These are phyloP conservation scores for Dromas ardeola DNA, from an alignment of 2,113 vertebrate genomes.

Conservation along the genomic window DNA sequence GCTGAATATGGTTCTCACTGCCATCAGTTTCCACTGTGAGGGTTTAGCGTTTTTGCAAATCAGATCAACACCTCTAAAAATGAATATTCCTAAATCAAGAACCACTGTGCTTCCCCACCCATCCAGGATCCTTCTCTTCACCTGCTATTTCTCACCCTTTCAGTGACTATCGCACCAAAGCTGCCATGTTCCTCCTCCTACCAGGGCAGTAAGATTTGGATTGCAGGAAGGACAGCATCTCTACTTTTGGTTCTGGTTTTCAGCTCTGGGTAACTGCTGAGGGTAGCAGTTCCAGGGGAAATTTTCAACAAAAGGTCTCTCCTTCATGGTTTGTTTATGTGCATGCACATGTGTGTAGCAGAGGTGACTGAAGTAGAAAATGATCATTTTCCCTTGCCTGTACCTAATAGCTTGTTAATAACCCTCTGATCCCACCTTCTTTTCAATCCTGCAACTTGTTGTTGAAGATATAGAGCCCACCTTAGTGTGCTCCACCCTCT, in stretches of 20 bases:
- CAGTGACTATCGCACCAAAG: neutral
- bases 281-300: neutral
- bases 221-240: neutral
- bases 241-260: neutral
- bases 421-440: neutral
- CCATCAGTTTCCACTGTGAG: neutral
- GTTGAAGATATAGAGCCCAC: neutral
- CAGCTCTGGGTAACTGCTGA: neutral
- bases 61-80: neutral
- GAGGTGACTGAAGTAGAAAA: neutral
- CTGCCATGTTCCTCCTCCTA: neutral
- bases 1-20: neutral
- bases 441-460: neutral
- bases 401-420: neutral
- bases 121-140: neutral
- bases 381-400: neutral
- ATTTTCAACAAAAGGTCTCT: neutral
- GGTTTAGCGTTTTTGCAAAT: neutral
- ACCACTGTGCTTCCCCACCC: neutral
- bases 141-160: neutral
- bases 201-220: neutral
- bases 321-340: accelerated
- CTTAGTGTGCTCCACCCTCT: neutral
- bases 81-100: neutral
- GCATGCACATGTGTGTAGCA: neutral